A percentile compares a stretch with the other conserved stretches of the same genome.
Conservation (phyloP, 2,797 vertebrate species). For the Tenualosa thibaudeaui region DNA sequence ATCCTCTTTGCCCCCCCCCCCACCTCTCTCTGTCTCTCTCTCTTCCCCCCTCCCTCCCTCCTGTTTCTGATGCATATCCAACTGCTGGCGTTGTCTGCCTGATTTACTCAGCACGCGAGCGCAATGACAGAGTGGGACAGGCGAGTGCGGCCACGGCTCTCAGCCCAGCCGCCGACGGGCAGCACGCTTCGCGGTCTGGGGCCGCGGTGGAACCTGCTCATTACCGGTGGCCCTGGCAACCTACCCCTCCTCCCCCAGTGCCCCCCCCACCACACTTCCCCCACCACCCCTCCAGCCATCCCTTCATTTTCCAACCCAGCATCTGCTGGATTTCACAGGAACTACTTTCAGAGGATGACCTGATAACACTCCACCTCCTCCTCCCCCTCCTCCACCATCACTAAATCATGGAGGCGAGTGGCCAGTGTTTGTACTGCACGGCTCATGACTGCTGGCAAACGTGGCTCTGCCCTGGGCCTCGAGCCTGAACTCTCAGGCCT, state of each 20-base stretch:
- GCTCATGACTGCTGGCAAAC: background rate
- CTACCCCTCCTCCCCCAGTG: background rate
- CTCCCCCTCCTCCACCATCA: background rate
- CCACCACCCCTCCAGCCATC: background rate
- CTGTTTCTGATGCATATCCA: background rate
- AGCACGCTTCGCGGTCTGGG: slow-evolving; percentile 8
- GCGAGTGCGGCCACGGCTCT: background rate
- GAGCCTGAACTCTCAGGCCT: background rate
- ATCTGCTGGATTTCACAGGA: background rate
- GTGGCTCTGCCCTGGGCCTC: background rate
- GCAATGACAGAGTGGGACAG: slow-evolving; percentile 1
- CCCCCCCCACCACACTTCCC: background rate
- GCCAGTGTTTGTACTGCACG: background rate
- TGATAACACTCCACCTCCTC: background rate
- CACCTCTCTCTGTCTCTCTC: background rate
- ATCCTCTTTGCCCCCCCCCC: background rate
- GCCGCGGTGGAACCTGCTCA: background rate
- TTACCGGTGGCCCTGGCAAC: slow-evolving; percentile 10
- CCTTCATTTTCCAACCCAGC: background rate
- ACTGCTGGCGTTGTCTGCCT: background rate
- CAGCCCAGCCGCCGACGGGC: background rate
- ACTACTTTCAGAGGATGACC: background rate
- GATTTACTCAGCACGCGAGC: slow-evolving; percentile 5
- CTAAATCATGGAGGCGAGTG: background rate
- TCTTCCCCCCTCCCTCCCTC: background rate